These are phyloP conservation scores for Drosophila miranda DNA, from an alignment of 1,140 invertebrate genomes.

Conservation along the genomic window DNA sequence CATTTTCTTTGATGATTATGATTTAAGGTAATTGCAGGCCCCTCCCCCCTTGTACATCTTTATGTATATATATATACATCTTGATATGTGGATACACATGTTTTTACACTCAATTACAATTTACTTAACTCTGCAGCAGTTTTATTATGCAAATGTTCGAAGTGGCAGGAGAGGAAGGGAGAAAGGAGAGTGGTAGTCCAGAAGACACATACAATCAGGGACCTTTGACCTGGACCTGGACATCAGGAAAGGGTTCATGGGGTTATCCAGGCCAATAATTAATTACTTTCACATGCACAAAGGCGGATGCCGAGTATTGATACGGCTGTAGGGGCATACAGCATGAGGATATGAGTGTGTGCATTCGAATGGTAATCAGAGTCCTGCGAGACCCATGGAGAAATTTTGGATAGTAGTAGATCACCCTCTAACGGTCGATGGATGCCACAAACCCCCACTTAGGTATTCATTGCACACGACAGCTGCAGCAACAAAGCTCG, in stretches of 20 bases:
- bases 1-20: slow-evolving; percentile 50
- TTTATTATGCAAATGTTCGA: slow-evolving; percentile 37
- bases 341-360: not conserved
- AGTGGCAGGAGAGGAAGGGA: not conserved
- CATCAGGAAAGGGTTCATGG: slow-evolving; percentile 6
- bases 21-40: slow-evolving; percentile 53
- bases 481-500: slow-evolving; percentile 41
- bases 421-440: slow-evolving; percentile 26
- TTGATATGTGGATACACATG: slow-evolving; percentile 18
- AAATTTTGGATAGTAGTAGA: not conserved
- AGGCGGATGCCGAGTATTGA: slow-evolving; percentile 13
- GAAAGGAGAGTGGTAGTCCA: not conserved
- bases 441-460: slow-evolving; percentile 40
- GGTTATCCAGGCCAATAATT: slow-evolving; percentile 31
- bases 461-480: slow-evolving; percentile 63
- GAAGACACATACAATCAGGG: not conserved
- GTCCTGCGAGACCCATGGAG: slow-evolving; percentile 6
- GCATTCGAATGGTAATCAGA: slow-evolving; percentile 34
- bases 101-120: slow-evolving; percentile 53
- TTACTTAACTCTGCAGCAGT: slow-evolving; percentile 31
- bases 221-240: slow-evolving; percentile 23
- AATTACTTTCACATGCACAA: slow-evolving; percentile 39
- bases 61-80: slow-evolving; percentile 10
- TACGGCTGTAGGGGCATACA: not conserved
- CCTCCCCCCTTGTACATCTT: not conserved